phyloP scores from a whole-genome alignment of 2,888 invertebrate genomes.

The Miltochrista miniata region DNA sequence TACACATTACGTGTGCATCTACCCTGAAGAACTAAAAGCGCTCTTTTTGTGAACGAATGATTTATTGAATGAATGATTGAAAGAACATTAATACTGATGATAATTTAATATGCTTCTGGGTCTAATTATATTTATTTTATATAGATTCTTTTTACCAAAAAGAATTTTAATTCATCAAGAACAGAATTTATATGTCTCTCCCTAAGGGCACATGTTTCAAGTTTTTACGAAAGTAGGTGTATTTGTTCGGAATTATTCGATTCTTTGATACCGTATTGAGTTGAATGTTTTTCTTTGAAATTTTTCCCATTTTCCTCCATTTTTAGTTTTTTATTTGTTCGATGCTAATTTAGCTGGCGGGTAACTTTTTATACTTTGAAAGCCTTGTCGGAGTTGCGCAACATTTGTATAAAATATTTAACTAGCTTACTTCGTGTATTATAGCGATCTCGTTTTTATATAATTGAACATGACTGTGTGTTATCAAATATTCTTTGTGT shows the following conservation, averaged over 20 bases:
- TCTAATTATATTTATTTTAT: too few species aligned
- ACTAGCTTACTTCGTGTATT: too few species aligned
- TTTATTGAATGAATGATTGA: too few species aligned
- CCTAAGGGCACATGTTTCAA: slow-evolving; percentile 9
- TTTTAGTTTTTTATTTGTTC: background rate
- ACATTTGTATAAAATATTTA: background rate
- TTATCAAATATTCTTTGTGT: too few species aligned
- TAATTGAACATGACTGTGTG: too few species aligned
- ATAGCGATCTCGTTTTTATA: too few species aligned
- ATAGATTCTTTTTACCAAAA: background rate
- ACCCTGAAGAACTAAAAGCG: too few species aligned
- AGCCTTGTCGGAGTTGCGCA: background rate
- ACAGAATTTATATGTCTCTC: slow-evolving; percentile 12
- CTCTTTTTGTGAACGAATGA: too few species aligned
- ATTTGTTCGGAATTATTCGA: slow-evolving; percentile 12
- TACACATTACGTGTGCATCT: too few species aligned
- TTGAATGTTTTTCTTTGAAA: slow-evolving; percentile 2
- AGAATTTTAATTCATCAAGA: slow-evolving; percentile 1
- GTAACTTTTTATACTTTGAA: background rate
- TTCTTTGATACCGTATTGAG: slow-evolving; percentile 1
- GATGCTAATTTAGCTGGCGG: background rate
- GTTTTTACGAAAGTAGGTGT: slow-evolving; percentile 13
- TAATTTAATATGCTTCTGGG: too few species aligned
- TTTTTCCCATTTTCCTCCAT: background rate
- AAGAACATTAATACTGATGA: too few species aligned